Conservation (phyloP, 2,888 invertebrate genomes). For the Drosophila mayaguana region DNA sequence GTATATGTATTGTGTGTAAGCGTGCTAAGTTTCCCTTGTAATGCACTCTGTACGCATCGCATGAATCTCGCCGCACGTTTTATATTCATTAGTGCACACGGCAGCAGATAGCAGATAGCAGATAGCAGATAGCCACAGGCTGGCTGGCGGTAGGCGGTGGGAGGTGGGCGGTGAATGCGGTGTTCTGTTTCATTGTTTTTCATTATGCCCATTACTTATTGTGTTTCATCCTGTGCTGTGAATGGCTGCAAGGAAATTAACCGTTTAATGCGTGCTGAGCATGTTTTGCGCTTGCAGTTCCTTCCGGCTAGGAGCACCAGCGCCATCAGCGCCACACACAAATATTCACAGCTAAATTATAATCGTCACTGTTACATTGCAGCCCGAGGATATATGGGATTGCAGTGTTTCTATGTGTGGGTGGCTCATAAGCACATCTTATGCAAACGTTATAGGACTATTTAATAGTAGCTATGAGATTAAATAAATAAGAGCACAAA, state of each 20-base stretch:
- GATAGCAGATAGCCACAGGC: neutral
- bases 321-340: constrained; percentile 25
- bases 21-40: constrained; percentile 1
- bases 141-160: neutral
- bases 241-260: constrained; percentile 16
- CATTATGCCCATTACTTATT: constrained; percentile 41
- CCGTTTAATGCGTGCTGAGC: constrained; percentile 11
- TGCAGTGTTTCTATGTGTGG: neutral
- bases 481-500: neutral
- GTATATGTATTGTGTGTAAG: neutral
- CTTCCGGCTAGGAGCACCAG: constrained; percentile 10
- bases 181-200: constrained; percentile 56
- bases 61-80: constrained; percentile 52
- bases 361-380: constrained; percentile 12
- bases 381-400: neutral
- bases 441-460: too few species aligned
- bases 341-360: constrained; percentile 20
- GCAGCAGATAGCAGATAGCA: constrained; percentile 3
- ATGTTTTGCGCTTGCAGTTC: constrained; percentile 18
- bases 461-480: too few species aligned
- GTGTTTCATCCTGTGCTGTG: constrained; percentile 1
- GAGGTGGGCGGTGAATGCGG: constrained; percentile 14
- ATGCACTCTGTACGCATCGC: constrained; percentile 17
- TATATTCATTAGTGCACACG: constrained; percentile 50
- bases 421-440: too few species aligned